Evolutionary conservation across 37 sponge, comb jelly and placozoan species (phyloP).

Genomic region (Oscarella lobularis): DNA sequence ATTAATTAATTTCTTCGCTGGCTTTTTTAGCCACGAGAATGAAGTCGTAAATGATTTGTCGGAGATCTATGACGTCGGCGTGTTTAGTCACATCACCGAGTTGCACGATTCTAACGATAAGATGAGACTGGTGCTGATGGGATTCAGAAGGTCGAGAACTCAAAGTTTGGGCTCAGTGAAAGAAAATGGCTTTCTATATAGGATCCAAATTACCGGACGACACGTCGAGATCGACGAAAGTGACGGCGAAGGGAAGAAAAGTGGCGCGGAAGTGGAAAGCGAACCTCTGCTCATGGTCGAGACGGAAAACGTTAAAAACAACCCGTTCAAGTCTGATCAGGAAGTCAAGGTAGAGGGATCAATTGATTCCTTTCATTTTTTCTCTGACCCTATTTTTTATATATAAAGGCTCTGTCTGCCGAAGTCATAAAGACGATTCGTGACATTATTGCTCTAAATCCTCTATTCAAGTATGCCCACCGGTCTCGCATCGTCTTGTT

Average conservation of each 20-base stretch:
- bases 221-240: background rate
- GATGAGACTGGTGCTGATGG: conserved; percentile 71
- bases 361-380: background rate
- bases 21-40: conserved; percentile 10
- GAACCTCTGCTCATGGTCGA: conserved; percentile 37
- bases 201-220: background rate
- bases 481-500: background rate
- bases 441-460: conserved; percentile 77
- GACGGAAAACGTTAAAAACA: conserved; percentile 59
- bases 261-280: too few species aligned
- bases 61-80: conserved; percentile 70
- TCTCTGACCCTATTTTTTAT: background rate
- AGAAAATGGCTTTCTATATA: too few species aligned
- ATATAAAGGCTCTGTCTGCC: conserved; percentile 63
- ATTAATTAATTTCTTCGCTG: too few species aligned
- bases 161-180: too few species aligned
- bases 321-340: conserved; percentile 51
- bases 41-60: conserved; percentile 33
- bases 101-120: conserved; percentile 48
- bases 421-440: conserved; percentile 91
- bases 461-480: conserved; percentile 56
- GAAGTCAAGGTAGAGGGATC: conserved; percentile 42
- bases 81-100: conserved; percentile 83
- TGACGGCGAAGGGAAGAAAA: too few species aligned
- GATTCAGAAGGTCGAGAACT: conserved; percentile 68